These are phyloP conservation scores for Euphonia xanthogaster DNA, from an alignment of 2,797 vertebrate genomes.

Conservation along the genomic window DNA sequence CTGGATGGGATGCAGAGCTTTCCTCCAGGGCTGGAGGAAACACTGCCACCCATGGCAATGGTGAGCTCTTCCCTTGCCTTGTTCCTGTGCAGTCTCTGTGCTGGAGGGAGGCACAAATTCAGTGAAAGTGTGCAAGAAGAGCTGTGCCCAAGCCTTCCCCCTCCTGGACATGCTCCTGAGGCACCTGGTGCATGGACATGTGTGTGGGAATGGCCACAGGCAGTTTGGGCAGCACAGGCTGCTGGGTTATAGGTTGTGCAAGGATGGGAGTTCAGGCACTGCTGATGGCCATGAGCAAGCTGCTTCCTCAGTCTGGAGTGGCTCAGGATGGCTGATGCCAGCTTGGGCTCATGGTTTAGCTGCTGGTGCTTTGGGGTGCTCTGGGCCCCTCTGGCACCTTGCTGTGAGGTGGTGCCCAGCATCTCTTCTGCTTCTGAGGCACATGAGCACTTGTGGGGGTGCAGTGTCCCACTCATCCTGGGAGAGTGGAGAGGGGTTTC, in stretches of 20 bases:
- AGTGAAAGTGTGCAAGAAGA: not conserved
- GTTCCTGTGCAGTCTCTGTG: not conserved
- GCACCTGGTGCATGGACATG: rapidly evolving
- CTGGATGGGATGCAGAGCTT: not conserved
- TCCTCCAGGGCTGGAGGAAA: not conserved
- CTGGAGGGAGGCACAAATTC: not conserved
- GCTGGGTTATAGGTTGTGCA: rapidly evolving
- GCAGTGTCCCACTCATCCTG: not conserved
- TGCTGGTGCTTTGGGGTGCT: not conserved
- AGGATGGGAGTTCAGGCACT: not conserved
- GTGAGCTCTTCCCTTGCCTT: not conserved
- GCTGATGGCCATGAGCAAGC: not conserved
- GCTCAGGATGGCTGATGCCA: not conserved
- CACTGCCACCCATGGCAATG: rapidly evolving
- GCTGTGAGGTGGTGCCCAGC: not conserved
- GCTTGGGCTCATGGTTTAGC: not conserved
- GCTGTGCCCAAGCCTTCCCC: not conserved
- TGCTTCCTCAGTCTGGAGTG: not conserved
- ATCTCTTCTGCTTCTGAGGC: not conserved
- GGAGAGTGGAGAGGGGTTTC: not conserved
- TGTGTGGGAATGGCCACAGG: not conserved
- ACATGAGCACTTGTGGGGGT: not conserved
- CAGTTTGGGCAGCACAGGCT: not conserved
- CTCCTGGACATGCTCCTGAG: not conserved
- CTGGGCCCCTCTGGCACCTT: not conserved